phyloP scores from a whole-genome alignment of 2,113 vertebrate genomes.

The Polypterus bichir region DNA sequence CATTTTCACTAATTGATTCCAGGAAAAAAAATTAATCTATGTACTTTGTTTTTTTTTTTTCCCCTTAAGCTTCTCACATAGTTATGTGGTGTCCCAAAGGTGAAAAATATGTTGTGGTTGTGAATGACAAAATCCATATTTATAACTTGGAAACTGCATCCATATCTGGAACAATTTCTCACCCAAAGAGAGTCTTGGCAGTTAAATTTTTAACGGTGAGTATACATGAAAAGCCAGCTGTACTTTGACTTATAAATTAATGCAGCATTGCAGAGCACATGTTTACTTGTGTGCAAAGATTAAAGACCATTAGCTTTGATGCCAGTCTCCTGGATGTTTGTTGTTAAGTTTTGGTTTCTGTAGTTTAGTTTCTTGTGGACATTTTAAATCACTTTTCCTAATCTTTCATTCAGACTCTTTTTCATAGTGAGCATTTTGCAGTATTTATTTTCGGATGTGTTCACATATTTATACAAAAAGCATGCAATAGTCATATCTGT shows the following conservation, averaged over 20 bases:
- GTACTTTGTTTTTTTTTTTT: constrained; percentile 5
- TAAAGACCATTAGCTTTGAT: too few relatives aligned
- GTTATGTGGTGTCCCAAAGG: constrained; percentile 85
- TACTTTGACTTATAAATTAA: too few relatives aligned
- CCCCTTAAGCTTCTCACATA: constrained; percentile 66
- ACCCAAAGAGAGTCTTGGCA: constrained; percentile 71
- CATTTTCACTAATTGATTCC: neutral
- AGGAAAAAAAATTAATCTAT: neutral
- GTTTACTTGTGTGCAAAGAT: too few relatives aligned
- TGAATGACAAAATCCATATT: constrained; percentile 59
- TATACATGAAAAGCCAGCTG: constrained; percentile 9
- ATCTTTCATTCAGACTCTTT: too few relatives aligned
- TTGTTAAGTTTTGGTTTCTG: neutral
- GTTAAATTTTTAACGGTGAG: constrained; percentile 78
- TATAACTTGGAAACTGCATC: constrained; percentile 74
- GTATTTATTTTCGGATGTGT: too few relatives aligned
- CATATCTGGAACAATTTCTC: constrained; percentile 55
- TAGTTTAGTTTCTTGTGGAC: neutral
- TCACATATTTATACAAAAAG: too few relatives aligned
- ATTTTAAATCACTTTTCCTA: neutral
- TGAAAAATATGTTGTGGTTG: constrained; percentile 63
- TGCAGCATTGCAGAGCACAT: too few relatives aligned
- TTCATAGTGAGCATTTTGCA: too few relatives aligned
- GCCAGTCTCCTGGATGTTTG: too few relatives aligned
- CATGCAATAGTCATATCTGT: too few relatives aligned